A percentile compares a stretch with the other conserved stretches of the same genome.
phyloP scores from a whole-genome alignment of 2,888 invertebrate genomes.

The Andrena marginata region DNA sequence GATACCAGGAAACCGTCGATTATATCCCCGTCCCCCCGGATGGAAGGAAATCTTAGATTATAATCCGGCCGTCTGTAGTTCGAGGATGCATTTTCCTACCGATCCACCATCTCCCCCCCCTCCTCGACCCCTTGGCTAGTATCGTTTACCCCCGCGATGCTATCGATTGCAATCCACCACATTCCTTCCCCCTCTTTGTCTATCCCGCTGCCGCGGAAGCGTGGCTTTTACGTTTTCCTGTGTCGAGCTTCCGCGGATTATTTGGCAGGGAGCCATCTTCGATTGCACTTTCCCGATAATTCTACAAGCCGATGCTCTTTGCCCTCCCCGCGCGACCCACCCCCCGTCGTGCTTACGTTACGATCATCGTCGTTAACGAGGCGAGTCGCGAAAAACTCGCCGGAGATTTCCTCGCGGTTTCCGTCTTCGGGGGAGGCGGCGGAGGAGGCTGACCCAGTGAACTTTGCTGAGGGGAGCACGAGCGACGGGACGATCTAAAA shows the following conservation, averaged over 20 bases:
- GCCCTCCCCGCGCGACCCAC: not conserved
- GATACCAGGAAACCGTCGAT: constrained; percentile 46
- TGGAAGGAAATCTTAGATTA: constrained; percentile 54
- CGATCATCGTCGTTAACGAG: not conserved
- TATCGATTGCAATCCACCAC: constrained; percentile 47
- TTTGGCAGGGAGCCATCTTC: constrained; percentile 43
- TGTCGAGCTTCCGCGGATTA: constrained; percentile 36
- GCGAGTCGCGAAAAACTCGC: not conserved
- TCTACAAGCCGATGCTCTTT: constrained; percentile 20
- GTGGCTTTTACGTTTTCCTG: constrained; percentile 42
- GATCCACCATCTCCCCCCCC: not conserved
- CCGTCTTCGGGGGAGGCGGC: too few species aligned
- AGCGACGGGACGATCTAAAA: constrained; percentile 25
- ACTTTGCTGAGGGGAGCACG: not conserved
- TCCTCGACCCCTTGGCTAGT: constrained; percentile 1
- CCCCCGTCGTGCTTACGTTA: not conserved
- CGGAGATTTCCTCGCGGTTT: too few species aligned
- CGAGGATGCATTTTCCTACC: constrained; percentile 42
- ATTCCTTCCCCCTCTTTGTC: constrained; percentile 12
- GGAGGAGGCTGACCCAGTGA: not conserved
- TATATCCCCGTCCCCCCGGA: constrained; percentile 23
- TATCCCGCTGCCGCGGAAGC: constrained; percentile 20
- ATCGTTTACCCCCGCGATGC: constrained; percentile 36
- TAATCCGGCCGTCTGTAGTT: constrained; percentile 44
- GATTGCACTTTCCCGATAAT: constrained; percentile 31